These are phyloP conservation scores for Ips typographus DNA, from an alignment of 1,140 invertebrate species.

Conservation along the genomic window DNA sequence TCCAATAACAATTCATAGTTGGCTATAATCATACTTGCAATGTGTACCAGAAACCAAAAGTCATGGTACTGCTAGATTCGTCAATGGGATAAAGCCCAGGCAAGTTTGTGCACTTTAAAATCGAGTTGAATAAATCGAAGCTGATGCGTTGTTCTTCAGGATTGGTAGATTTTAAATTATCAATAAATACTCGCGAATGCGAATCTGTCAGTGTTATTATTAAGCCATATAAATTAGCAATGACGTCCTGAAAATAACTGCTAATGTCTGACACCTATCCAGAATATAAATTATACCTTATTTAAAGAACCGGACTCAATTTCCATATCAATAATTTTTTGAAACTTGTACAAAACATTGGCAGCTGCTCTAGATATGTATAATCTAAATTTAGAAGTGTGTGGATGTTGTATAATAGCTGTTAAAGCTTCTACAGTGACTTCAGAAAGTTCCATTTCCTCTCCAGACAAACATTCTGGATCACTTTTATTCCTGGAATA, in stretches of 20 bases:
- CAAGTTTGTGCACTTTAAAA: conserved; percentile 73
- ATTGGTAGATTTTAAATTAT: conserved; percentile 54
- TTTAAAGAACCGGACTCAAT: conserved; percentile 41
- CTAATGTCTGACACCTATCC: too few relatives aligned
- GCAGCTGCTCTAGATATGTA: conserved; percentile 45
- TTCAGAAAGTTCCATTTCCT: conserved; percentile 61
- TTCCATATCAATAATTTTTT: conserved; percentile 49
- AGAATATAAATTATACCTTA: conserved; percentile 38
- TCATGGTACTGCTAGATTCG: conserved; percentile 78
- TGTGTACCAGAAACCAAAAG: conserved; percentile 89
- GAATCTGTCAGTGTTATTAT: conserved; percentile 66
- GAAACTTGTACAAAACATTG: conserved; percentile 49
- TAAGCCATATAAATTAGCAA: conserved; percentile 61
- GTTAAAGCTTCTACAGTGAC: conserved; percentile 63
- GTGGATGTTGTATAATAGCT: conserved; percentile 47
- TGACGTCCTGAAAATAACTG: conserved; percentile 52
- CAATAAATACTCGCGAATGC: conserved; percentile 64
- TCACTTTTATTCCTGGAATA: conserved; percentile 47
- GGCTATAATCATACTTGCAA: conserved; percentile 65
- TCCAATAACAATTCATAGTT: conserved; percentile 1
- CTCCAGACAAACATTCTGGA: conserved; percentile 54
- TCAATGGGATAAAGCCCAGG: conserved; percentile 82
- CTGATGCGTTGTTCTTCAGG: conserved; percentile 51
- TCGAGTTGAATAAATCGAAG: conserved; percentile 55
- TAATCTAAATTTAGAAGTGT: conserved; percentile 43